Base-by-base conservation (phyloP, 64 coral and sea anemone genomes). In the Montipora capricornis region DNA sequence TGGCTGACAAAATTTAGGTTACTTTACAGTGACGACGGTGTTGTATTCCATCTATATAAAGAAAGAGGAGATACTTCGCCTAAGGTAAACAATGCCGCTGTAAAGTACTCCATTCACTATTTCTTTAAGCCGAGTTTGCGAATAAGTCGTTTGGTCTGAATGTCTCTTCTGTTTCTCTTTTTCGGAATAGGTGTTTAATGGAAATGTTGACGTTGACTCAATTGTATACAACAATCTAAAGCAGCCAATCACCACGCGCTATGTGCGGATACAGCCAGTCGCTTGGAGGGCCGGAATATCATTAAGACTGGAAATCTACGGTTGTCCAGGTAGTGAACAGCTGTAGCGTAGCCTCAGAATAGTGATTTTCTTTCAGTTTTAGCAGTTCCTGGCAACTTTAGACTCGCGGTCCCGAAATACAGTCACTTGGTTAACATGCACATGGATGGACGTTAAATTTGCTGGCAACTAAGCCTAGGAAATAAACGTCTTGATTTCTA, bases 11-110 rank as follows among this genome's bases (percentile, higher is more conserved):
- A 71, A 51, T 88, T 50, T 64, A 67, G 44, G 16, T 20, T 88
- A 73, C 19, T 74, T 7, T 75, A 88, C 19, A 88, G 85, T 24
- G 51, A 29, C 9, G 85, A 88, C 75, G 85, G 85, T 4, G 12
- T 74, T 4, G 24, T 49, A 13, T 88, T 74, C 69, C 20, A 88
- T 5, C 24, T 24, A 13, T 51, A 79, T n/a, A 79, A 79, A 46
- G 49, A 79, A 12, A 12, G 5, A 70, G 68, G 68, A 9, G 17
- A 19, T n/a, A 70, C 16, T 22, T 19, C 17, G 4, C 16, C 68
- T 1, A 70, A 70, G 77, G n/a, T 79, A 12, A 37, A 26, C 26
- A 26, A 26, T 26, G 26, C 26, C 26, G 26, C 0, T 26, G 26
- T 26, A 26, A 26, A 26, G 26, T 26, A 26, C 26, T 26, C 1